Conservation (phyloP, 2,888 invertebrate species). For the Argyresthia albistria region DNA sequence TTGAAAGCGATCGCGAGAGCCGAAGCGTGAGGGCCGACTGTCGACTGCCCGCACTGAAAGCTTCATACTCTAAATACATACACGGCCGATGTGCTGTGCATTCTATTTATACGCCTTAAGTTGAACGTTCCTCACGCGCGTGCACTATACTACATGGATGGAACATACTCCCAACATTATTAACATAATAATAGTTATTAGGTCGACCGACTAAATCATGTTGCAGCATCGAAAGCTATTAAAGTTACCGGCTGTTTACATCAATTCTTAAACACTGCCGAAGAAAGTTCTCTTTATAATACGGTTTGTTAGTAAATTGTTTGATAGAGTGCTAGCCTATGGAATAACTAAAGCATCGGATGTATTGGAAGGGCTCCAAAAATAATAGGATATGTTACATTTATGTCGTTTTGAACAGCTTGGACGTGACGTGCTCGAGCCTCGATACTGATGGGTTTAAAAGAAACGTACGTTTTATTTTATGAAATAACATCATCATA, state of each 20-base stretch:
- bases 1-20: slow-evolving; percentile 38
- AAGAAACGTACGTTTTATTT: not conserved
- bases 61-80: slow-evolving; percentile 59
- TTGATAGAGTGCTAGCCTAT: not conserved
- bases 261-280: not conserved
- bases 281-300: not conserved
- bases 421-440: not conserved
- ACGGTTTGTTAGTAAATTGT: not conserved
- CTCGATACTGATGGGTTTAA: not conserved
- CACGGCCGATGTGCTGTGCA: slow-evolving; percentile 52
- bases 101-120: slow-evolving; percentile 65
- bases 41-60: slow-evolving; percentile 43
- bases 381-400: slow-evolving; percentile 33
- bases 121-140: slow-evolving; percentile 51
- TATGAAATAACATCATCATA: too few relatives aligned
- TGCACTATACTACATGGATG: slow-evolving; percentile 37
- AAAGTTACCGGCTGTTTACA: not conserved
- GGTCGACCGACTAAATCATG: slow-evolving; percentile 32
- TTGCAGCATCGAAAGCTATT: slow-evolving; percentile 18
- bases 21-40: slow-evolving; percentile 53
- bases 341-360: too few relatives aligned
- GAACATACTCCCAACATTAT: slow-evolving; percentile 30
- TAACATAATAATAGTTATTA: slow-evolving; percentile 62
- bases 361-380: slow-evolving; percentile 45
- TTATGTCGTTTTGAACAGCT: not conserved